Percentiles rank a stretch among this genome's conserved stretches.
phyloP scores from a whole-genome alignment of 2,888 invertebrate genomes.

The Ochropacha duplaris region DNA sequence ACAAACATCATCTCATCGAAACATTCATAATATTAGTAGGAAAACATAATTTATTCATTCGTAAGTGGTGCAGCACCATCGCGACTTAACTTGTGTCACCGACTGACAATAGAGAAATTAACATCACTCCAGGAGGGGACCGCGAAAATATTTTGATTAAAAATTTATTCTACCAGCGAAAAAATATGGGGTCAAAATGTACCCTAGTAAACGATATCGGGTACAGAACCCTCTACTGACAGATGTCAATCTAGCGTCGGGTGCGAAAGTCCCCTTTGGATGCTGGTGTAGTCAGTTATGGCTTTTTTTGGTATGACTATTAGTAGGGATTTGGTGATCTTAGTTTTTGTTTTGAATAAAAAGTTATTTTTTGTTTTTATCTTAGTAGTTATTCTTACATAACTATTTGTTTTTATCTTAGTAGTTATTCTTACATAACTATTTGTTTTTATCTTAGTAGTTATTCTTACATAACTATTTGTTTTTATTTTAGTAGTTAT shows the following conservation, averaged over 20 bases:
- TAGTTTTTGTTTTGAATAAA: not conserved
- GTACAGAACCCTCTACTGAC: conserved; percentile 53
- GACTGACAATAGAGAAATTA: conserved; percentile 70
- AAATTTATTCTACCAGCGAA: conserved; percentile 71
- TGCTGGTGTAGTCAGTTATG: conserved; percentile 22
- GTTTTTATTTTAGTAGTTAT: no score
- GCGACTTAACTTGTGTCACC: conserved; percentile 64
- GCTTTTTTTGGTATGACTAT: conserved; percentile 16
- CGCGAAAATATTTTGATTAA: conserved; percentile 79
- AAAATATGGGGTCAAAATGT: conserved; percentile 55
- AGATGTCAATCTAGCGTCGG: conserved; percentile 72
- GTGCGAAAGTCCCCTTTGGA: conserved; percentile 44
- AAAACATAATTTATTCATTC: conserved; percentile 50
- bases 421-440: no score
- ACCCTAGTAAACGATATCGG: conserved; percentile 30
- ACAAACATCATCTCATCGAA: no score
- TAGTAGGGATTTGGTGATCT: not conserved
- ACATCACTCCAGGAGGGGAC: conserved; percentile 50
- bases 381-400: no score
- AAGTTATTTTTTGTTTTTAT: no score
- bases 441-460: no score
- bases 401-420: no score
- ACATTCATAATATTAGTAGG: no score
- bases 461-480: no score
- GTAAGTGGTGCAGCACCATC: conserved; percentile 56